Evolutionary conservation across 2,113 vertebrate genomes (phyloP), one percentile per base, ranked within the genome.

Genomic region (Dipodomys ordii): DNA sequence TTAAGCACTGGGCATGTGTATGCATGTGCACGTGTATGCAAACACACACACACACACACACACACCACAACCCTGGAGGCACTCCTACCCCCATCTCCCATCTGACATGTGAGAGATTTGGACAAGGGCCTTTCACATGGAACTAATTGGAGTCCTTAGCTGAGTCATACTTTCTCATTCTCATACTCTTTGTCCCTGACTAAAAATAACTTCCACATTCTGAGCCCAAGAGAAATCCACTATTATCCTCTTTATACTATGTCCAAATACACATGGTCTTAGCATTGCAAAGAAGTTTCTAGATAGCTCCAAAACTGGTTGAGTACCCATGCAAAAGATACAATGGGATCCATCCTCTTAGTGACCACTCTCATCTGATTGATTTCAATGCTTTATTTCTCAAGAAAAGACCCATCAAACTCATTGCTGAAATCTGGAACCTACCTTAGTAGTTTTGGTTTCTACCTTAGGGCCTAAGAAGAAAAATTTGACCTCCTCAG

Each of bases 141-240:
- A 88, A 74, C 35, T 83, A 62, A 0, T 2, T 3, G 57, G 6
- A 19, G 25, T 22, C 57, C 23, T 57, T 15, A 27, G 44, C 20
- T 35, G 57, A 87, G 93, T 64, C 49, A 76, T 10, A n/a, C 30
- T 73, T 83, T 80, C 88, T 89, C 25, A 44, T 91, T 78, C 44
- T 57, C 57, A 67, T 77, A 83, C 69, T 85, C 53, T 49, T 80
- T 82, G 49, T 72, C 71, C 85, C 76, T 53, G 30, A 86, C 81
- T 65, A 60, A 95, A 86, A 92, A 77, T 35, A 91, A 91, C 20
- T 39, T 72, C 69, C 32, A 53, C 10, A 28, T 35, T 81, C 19
- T 82, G 53, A 35, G 11, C 44, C 65, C 76, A 53, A 49, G 88
- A 78, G 92, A 81, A 83, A 73, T 77, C 15, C 13, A 68, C 25